Conservation (phyloP, 1,140 invertebrate genomes). For the Ceratina australensis region DNA sequence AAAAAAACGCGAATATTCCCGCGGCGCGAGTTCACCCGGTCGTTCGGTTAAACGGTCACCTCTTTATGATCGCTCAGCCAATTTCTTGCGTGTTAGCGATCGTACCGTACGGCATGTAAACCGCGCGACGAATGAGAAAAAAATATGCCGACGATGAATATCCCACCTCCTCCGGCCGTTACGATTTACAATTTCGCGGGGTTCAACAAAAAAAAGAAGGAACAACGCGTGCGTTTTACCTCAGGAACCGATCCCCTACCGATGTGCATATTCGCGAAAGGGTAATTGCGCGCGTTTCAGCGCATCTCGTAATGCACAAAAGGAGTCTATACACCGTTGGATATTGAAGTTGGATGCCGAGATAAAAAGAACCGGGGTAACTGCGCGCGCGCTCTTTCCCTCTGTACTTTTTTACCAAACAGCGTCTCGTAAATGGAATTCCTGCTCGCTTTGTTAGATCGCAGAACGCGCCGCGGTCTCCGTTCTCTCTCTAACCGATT, state of each 20-base stretch:
- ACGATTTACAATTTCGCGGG: background rate
- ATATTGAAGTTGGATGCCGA: constrained; percentile 28
- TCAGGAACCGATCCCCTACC: background rate
- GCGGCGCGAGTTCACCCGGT: background rate
- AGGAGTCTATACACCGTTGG: constrained; percentile 1
- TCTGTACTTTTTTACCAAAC: background rate
- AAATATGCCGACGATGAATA: background rate
- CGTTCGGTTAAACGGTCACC: constrained; percentile 1
- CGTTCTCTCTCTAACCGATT: background rate
- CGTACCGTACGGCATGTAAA: too few species aligned
- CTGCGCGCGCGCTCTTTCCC: background rate
- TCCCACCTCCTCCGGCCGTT: background rate
- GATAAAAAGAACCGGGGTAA: constrained; percentile 11
- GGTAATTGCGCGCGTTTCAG: constrained; percentile 39
- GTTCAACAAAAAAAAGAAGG: background rate
- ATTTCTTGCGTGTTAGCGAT: constrained; percentile 25
- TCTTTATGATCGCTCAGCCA: constrained; percentile 36
- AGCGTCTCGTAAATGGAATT: constrained; percentile 20
- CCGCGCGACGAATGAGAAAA: background rate
- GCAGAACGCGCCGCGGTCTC: background rate
- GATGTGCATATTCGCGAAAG: background rate
- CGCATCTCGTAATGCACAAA: constrained; percentile 22
- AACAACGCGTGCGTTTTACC: background rate
- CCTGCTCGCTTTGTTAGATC: background rate
- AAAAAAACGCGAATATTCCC: background rate